phyloP scores from a whole-genome alignment of 2,113 vertebrate species.

The Dendrocopos noguchii region DNA sequence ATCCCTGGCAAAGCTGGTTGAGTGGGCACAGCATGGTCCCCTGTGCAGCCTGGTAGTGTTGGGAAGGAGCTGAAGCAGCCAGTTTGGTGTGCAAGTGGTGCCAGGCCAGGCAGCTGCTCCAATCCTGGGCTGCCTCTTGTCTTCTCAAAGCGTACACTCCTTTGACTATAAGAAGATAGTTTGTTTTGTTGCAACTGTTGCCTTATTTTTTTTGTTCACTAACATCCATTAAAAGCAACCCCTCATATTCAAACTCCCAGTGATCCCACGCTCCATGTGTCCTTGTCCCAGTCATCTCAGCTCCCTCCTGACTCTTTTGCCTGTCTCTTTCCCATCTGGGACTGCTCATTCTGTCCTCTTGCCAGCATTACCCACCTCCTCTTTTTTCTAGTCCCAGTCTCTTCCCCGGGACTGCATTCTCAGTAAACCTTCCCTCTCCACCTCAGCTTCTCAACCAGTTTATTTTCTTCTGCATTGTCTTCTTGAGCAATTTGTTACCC shows the following conservation, averaged over 20 bases:
- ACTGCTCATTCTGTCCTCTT: background rate
- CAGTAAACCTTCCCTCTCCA: background rate
- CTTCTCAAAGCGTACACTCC: background rate
- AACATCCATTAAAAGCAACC: background rate
- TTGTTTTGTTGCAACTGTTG: background rate
- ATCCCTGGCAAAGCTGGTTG: accelerated
- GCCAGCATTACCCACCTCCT: accelerated
- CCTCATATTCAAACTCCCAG: background rate
- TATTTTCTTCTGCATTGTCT: background rate
- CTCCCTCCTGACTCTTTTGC: background rate
- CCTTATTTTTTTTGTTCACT: background rate
- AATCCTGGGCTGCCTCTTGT: background rate
- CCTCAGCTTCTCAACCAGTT: background rate
- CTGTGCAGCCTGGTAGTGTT: background rate
- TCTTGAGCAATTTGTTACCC: background rate
- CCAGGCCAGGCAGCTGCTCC: background rate
- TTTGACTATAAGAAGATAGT: background rate
- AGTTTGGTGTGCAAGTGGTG: accelerated
- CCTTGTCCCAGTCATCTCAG: background rate
- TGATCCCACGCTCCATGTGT: background rate
- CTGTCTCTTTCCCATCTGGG: background rate
- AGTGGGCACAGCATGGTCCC: accelerated
- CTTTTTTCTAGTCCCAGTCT: background rate
- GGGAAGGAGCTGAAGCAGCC: background rate
- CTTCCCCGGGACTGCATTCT: background rate